Conservation (phyloP, 2,888 invertebrate genomes). For the Flabesymbios commensalis region DNA sequence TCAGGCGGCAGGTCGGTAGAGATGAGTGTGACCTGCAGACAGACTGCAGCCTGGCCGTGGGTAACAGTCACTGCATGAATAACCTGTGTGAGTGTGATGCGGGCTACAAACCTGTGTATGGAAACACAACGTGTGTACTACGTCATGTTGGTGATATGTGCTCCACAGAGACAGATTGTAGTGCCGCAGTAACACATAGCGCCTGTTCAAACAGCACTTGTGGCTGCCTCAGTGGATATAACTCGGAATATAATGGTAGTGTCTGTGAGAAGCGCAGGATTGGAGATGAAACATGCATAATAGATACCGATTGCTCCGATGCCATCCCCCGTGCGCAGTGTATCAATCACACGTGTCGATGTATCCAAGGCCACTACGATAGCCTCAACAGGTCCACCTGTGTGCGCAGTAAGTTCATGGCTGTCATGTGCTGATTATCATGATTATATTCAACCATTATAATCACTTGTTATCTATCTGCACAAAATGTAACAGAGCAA, state of each 20-base stretch:
- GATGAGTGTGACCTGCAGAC: conserved; percentile 12
- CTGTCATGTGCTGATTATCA: too few relatives aligned
- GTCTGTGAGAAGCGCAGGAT: neutral
- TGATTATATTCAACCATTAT: too few relatives aligned
- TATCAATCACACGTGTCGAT: conserved; percentile 37
- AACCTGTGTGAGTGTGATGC: neutral
- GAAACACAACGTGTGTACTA: neutral
- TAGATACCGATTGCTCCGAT: neutral
- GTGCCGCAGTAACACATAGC: neutral
- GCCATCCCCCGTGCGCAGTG: neutral
- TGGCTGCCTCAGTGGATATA: neutral
- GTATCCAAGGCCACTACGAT: too few relatives aligned
- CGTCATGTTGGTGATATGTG: neutral
- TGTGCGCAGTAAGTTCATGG: too few relatives aligned
- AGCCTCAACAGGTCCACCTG: too few relatives aligned
- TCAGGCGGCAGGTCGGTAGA: conserved; percentile 20
- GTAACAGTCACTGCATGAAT: neutral
- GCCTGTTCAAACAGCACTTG: neutral
- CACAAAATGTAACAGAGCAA: too few relatives aligned
- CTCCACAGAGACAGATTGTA: neutral
- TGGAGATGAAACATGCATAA: neutral
- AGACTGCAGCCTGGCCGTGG: conserved; percentile 27
- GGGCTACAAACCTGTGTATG: neutral
- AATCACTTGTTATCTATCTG: too few relatives aligned
- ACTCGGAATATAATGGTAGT: neutral